These are phyloP conservation scores for Oikopleura dioica DNA, from an alignment of 23 tunicate genomes.

Conservation along the genomic window DNA sequence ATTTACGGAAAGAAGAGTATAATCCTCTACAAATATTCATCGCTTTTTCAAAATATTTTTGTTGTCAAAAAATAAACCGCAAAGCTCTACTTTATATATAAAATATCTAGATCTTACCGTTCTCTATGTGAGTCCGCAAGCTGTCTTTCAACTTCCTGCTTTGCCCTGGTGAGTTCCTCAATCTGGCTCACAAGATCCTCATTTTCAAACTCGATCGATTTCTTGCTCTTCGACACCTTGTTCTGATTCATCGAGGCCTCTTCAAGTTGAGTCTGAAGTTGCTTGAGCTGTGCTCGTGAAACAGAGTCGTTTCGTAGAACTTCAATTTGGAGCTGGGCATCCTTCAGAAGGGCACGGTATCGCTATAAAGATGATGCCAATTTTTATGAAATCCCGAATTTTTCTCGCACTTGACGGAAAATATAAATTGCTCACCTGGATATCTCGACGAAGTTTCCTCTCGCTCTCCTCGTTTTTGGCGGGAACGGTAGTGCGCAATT, in stretches of 20 bases:
- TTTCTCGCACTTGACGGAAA: background rate
- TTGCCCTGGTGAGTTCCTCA: conserved; percentile 40
- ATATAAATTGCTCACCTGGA: background rate
- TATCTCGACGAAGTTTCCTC: background rate
- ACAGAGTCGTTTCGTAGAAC: conserved; percentile 52
- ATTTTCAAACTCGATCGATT: conserved; percentile 54
- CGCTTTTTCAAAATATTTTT: too few relatives aligned
- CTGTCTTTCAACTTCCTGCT: conserved; percentile 40
- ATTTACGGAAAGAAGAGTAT: too few relatives aligned
- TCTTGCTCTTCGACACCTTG: conserved; percentile 56
- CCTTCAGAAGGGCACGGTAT: conserved; percentile 61
- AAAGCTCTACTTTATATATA: background rate
- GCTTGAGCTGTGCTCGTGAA: conserved; percentile 53
- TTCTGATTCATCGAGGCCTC: conserved; percentile 39
- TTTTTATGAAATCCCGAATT: background rate
- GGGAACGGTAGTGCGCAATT: background rate
- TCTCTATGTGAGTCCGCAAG: background rate
- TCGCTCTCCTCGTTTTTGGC: background rate
- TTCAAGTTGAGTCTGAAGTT: conserved; percentile 65
- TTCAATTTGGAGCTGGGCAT: conserved; percentile 77
- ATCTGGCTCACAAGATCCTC: conserved; percentile 75
- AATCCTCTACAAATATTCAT: too few relatives aligned
- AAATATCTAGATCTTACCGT: background rate
- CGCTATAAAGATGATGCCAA: conserved; percentile 29
- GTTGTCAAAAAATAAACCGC: too few relatives aligned